Base-by-base conservation (phyloP, 1,140 invertebrate species). In the Atta cephalotes region DNA sequence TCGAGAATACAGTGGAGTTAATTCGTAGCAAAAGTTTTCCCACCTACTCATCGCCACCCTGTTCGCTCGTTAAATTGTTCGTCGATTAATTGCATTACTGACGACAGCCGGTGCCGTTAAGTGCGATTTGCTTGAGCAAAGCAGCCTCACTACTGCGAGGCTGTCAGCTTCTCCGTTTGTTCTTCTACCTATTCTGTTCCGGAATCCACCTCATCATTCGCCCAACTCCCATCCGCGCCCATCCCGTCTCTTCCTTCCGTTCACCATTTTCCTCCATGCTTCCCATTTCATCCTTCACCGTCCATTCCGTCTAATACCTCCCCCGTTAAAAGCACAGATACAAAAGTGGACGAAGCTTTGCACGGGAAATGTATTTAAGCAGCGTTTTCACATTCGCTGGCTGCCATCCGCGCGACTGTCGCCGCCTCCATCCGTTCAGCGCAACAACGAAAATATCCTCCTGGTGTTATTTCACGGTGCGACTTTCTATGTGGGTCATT, bases 1-100 rank as follows among this genome's bases (percentile, higher is more conserved):
- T 84, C 21, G 56, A 62, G 56, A 39, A 76, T 62, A 74, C 80
- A 21, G 39, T n/a, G 62, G 14, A 25, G 71, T 78, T 70, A 77
- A 88, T 74, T 77, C 39, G 53, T 51, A 79, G 62, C 65, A 49
- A 84, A 88, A 88, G 56, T 87, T 85, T 79, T 45, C 65, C 49
- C 72, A 68, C 56, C 53, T 63, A 28, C 35, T 81, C 66, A 45
- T n/a, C 16, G 79, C 65, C 45, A 31, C 70, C 31, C 51, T 72
- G 74, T 49, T 62, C 63, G 53, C 81, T 66, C 87, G 85, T 85
- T 89, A 82, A 88, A 79, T 77, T 66, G 84, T 77, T 81, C 74
- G 62, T 76, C 74, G 68, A 85, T 87, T 88, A 89, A 88, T 89
- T 79, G 85, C 79, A 88, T 90, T 89, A 79, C 65, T n/a, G 21